Evolutionary conservation across 92 coral and sea anemone genomes (phyloP), one percentile per base, ranked within the genome.

Genomic region (Zoanthus gigantus): DNA sequence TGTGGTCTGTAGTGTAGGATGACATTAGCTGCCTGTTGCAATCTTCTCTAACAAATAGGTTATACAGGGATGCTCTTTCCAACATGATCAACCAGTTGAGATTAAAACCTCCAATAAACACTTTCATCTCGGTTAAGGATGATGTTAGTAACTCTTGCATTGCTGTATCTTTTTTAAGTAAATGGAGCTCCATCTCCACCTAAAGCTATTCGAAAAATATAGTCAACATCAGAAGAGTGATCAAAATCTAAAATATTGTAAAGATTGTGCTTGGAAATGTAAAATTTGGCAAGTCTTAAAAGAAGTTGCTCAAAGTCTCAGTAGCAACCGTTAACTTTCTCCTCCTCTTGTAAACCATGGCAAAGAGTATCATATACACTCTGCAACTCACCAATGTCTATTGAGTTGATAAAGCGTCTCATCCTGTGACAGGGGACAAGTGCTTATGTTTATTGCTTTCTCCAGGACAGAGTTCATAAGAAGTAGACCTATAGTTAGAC

Each of bases 101-200:
- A 72, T 89, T 89, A 72, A 89, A 84, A 77, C 77, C 78, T 83
- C 92, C 92, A 65, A 89, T 84, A 71, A 89, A 89, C 45, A 84
- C 71, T 79, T 85, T 85, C 54, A 75, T 61, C 72, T 72, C 73
- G 34, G 87, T 76, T 76, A 76, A 76, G 37, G 81, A 65, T 34
- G 52, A 52, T 76, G 81, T 28, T 76, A 76, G 52, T 60, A 76
- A 15, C 46, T 76, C 81, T 76, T n/a, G 44, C 46, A 76, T 86
- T 52, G 89, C 74, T 6, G 86, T 67, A 47, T 89, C 92, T 13
- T 89, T 89, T 71, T 89, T 89, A 11, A 88, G 23, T 84, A 73
- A 61, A 83, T 0, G 93, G 93, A n/a, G 91, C 93, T 10, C 93
- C 93, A 74, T 91, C 93, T 2, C 93, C 93, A 56, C 90, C 93